phyloP scores from a whole-genome alignment of 1,140 invertebrate genomes.

The Heliconius hewitsoni region DNA sequence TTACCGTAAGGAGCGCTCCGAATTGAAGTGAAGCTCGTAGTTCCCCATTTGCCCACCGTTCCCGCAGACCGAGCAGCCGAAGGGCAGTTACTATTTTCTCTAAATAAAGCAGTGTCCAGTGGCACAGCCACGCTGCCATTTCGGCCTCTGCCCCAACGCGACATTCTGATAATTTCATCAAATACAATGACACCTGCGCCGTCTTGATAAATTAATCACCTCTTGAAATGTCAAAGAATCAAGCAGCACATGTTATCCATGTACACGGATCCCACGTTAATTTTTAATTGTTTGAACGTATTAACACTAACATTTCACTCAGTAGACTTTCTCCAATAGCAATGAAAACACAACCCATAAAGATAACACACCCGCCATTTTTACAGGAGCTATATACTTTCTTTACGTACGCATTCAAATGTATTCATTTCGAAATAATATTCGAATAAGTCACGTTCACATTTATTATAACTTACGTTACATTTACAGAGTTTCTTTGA shows the following conservation, averaged over 20 bases:
- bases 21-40: slow-evolving; percentile 95
- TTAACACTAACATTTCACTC: slow-evolving; percentile 42
- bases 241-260: slow-evolving; percentile 60
- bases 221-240: slow-evolving; percentile 70
- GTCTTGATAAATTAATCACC: slow-evolving; percentile 63
- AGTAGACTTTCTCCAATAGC: slow-evolving; percentile 62
- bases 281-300: slow-evolving; percentile 37
- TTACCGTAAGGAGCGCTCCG: slow-evolving; percentile 89
- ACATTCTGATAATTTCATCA: slow-evolving; percentile 82
- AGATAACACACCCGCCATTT: slow-evolving; percentile 82
- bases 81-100: slow-evolving; percentile 93
- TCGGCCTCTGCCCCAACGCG: slow-evolving; percentile 83
- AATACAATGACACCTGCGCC: slow-evolving; percentile 74
- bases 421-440: slow-evolving; percentile 41
- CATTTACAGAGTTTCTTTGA: slow-evolving; percentile 64
- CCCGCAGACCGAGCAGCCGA: slow-evolving; percentile 93
- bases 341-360: slow-evolving; percentile 80
- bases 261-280: slow-evolving; percentile 40
- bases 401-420: slow-evolving; percentile 66
- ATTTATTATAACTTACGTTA: slow-evolving; percentile 58
- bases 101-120: slow-evolving; percentile 85
- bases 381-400: slow-evolving; percentile 78
- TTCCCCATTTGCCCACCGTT: slow-evolving; percentile 95
- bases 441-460: slow-evolving; percentile 45
- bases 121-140: slow-evolving; percentile 83